Evolutionary conservation across 2,888 invertebrate species (phyloP), one percentile per base, ranked within the genome.

Genomic region (Scaeva pyrastri): DNA sequence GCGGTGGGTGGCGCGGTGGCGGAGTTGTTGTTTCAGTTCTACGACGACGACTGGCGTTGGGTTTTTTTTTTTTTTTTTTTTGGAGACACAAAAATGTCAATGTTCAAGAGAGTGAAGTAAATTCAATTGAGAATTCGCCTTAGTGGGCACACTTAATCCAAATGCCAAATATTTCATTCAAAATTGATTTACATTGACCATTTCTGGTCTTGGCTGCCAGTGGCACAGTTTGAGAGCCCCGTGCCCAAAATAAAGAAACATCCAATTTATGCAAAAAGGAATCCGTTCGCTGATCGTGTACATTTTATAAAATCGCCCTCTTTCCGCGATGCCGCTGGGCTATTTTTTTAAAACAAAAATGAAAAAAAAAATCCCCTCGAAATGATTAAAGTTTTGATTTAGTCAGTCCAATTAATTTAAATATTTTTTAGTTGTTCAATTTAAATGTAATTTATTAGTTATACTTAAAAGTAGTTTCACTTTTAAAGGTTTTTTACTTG

Each of bases 121-220:
- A 74, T 62, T 23, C 26, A 62, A 39, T 50, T 52, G 39, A n/a
- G 50, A 45, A 55, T 68, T 1, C 19, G 48, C 76, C 23, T 14
- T 41, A 16, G 45, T 48, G 62, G 68, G 73, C 83, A 73, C 70
- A 74, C 78, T 84, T 60, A 74, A 74, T 84, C 64, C 74, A 84
- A 79, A 84, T 64, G 83, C 83, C 83, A 79, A 84, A 84, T 84
- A 84, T 74, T 84, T 74, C 78, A 79, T 70, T 84, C 83, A 74
- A 70, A 74, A 84, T 70, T 74, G 78, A 84, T 84, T 84, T 84
- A 84, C 83, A 79, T 79, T 84, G 79, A 48, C 78, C 83, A 74
- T 79, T 60, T 84, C 74, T 50, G 83, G 79, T 62, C 55, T 45
- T 31, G 19, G 71, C 52, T 60, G 16, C 11, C 23, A 26, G 31